Evolutionary conservation across 2,888 invertebrate species (phyloP), one percentile per base, ranked within the genome.

Genomic region (Plebejus melissa): DNA sequence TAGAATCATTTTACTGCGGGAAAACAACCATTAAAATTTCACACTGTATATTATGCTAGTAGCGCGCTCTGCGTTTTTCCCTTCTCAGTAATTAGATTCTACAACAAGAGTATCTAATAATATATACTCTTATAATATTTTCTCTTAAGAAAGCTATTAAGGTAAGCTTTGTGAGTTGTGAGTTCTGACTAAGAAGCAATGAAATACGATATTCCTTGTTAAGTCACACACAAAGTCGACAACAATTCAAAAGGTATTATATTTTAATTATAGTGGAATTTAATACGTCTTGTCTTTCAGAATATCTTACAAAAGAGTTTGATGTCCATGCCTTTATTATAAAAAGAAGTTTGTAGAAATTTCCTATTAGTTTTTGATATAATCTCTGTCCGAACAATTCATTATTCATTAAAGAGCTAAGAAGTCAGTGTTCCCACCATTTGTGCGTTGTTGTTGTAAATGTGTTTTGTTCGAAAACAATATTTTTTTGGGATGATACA

Each of bases 161-260:
- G 11, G 2, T 65, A 60, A 65, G 65, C 28, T 65, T 65, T 32
- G 32, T 50, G 13, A 60, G 32, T 32, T 32, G 32, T 50, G 13
- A 60, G 32, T 32, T 32, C 1, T 41, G 41, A 57, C 58, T 28
- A 28, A 65, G 4, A 32, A 4, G 65, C 13, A 13, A 13, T 36
- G 65, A 65, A 65, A 65, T 65, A 36, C 65, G 65, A 65, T 65
- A 65, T 65, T 65, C 16, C 5, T 65, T 65, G 32, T 36, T 4
- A 65, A 65, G 13, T 65, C 32, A 36, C 32, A 65, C 65, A 65
- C 65, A 65, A 65, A 65, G 32, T 65, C 11, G 32, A 13, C 65
- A 11, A 65, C 36, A 4, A 13, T 65, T 65, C 16, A 36, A 65
- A 36, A 36, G 36, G 65, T 32, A 36, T 65, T 65, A 36, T 11